A percentile compares a stretch with the other conserved stretches of the same genome.
phyloP scores from a whole-genome alignment of 2,888 invertebrate species.

The Notocelia uddmanniana region DNA sequence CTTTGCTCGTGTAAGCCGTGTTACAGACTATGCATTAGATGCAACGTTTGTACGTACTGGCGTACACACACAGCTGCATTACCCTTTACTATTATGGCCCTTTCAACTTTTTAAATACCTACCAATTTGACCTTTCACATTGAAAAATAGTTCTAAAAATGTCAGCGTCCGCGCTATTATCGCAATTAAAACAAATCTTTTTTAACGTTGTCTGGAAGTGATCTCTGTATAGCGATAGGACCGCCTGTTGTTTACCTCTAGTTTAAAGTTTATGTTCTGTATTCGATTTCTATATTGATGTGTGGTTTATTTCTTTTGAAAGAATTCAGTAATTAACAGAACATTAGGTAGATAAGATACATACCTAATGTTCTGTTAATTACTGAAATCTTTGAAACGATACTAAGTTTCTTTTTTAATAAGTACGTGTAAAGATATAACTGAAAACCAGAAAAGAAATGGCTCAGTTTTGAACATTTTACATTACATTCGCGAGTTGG shows the following conservation, averaged over 20 bases:
- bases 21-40: not conserved
- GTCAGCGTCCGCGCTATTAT: conserved; percentile 11
- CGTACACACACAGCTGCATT: not conserved
- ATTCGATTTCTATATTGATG: too few species aligned
- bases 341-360: too few species aligned
- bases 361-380: too few species aligned
- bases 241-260: too few species aligned
- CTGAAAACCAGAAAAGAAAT: not conserved
- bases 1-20: not conserved
- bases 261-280: too few species aligned
- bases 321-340: too few species aligned
- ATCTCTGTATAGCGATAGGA: too few species aligned
- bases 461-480: not conserved
- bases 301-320: too few species aligned
- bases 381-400: too few species aligned
- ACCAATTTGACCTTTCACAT: conserved; percentile 26
- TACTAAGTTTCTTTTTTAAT: too few species aligned
- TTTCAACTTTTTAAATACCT: conserved; percentile 11
- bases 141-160: conserved; percentile 27
- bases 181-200: not conserved
- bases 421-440: not conserved
- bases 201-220: not conserved
- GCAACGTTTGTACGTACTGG: not conserved
- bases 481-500: not conserved
- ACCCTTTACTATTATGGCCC: conserved; percentile 22